phyloP scores from a whole-genome alignment of 2,797 vertebrate genomes.

The Xenops minutus region DNA sequence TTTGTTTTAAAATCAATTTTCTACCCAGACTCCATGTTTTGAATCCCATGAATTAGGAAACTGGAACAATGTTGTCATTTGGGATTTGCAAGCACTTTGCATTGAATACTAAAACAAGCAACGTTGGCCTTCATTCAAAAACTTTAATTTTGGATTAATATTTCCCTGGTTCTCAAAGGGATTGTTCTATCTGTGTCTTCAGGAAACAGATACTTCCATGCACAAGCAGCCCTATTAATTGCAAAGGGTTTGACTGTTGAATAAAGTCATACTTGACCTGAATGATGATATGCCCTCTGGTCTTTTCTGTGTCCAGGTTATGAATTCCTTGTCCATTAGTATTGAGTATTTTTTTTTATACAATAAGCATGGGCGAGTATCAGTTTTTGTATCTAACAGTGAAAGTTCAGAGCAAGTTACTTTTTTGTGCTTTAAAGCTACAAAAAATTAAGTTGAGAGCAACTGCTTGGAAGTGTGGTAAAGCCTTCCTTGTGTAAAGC shows the following conservation, averaged over 20 bases:
- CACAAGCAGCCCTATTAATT: background rate
- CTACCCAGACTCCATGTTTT: background rate
- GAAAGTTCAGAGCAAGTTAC: background rate
- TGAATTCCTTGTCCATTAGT: background rate
- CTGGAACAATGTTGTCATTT: slow-evolving; percentile 21
- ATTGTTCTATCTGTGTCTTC: background rate
- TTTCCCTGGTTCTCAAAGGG: slow-evolving; percentile 6
- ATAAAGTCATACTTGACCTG: background rate
- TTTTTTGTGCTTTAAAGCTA: background rate
- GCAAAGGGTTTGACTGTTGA: background rate
- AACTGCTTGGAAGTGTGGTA: background rate
- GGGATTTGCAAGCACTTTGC: slow-evolving; percentile 28
- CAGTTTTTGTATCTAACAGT: background rate
- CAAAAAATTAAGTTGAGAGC: background rate
- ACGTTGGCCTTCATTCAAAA: slow-evolving; percentile 24
- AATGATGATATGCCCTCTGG: background rate
- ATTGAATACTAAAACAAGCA: background rate
- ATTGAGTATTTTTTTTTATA: background rate
- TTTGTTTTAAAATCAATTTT: background rate
- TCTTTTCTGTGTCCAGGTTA: background rate
- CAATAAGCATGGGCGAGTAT: background rate
- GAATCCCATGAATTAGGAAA: slow-evolving; percentile 7
- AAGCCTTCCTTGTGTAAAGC: slow-evolving; percentile 26
- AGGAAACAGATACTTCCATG: slow-evolving; percentile 14
- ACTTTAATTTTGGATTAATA: slow-evolving; percentile 39